Evolutionary conservation across 2,797 vertebrate species (phyloP).

Genomic region (Buceros bicornis): DNA sequence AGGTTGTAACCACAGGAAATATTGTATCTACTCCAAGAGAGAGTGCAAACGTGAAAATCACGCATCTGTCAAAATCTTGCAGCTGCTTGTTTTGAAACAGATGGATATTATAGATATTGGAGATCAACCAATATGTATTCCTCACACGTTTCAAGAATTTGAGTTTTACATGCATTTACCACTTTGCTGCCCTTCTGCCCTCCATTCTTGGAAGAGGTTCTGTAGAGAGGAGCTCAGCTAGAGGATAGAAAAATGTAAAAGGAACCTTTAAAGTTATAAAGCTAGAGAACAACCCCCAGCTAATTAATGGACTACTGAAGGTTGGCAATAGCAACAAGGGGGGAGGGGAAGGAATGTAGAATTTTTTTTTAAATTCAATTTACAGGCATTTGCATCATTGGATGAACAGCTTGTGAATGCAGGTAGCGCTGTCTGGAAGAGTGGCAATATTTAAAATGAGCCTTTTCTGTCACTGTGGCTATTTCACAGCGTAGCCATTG

Average conservation of each 20-base stretch:
- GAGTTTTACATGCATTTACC: neutral
- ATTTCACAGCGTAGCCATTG: fast-evolving
- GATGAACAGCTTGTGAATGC: neutral
- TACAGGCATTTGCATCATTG: neutral
- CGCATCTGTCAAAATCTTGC: neutral
- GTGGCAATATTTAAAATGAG: neutral
- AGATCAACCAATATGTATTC: neutral
- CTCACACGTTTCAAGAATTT: neutral
- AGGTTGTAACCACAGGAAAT: neutral
- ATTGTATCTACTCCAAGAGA: neutral
- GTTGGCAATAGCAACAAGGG: neutral
- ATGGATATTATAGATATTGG: neutral
- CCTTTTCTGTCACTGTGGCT: fast-evolving
- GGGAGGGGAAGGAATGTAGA: too few relatives aligned
- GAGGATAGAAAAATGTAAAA: neutral
- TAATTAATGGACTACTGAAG: neutral
- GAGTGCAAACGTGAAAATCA: neutral
- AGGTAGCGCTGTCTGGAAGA: neutral
- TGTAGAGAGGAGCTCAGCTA: neutral
- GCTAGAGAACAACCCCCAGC: neutral
- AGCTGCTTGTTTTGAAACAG: neutral
- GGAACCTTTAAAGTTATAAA: neutral
- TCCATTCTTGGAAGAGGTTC: neutral
- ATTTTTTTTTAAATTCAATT: neutral
- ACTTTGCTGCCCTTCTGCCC: neutral